These are phyloP conservation scores for Corydoras maculifer DNA, from an alignment of 2,113 vertebrate species.

Conservation along the genomic window DNA sequence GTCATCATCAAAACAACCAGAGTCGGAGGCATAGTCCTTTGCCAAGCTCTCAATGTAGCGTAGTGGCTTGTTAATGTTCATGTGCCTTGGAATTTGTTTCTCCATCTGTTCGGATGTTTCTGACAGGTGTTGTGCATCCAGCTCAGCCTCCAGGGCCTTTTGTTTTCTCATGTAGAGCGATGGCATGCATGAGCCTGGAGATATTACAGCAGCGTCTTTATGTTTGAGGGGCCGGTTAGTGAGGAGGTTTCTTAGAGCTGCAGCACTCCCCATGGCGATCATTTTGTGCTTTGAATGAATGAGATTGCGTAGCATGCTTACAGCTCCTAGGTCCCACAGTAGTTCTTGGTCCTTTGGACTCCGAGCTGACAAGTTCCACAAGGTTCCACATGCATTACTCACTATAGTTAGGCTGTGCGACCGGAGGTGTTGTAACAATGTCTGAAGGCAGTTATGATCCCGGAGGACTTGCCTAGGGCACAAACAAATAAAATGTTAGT, in stretches of 20 bases:
- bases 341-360: conserved; percentile 90
- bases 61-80: conserved; percentile 71
- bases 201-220: conserved; percentile 78
- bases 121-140: conserved; percentile 83
- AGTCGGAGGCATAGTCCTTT: conserved; percentile 93
- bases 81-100: conserved; percentile 77
- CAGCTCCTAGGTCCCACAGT: conserved; percentile 91
- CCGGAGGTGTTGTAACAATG: conserved; percentile 88
- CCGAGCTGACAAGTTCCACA: conserved; percentile 94
- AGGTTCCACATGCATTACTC: conserved; percentile 95
- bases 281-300: conserved; percentile 99
- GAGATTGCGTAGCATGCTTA: conserved; percentile 95
- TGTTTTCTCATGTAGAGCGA: conserved; percentile 94
- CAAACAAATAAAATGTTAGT: conserved; percentile 19
- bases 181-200: conserved; percentile 86
- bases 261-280: conserved; percentile 97
- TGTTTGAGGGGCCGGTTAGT: conserved; percentile 87
- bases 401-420: conserved; percentile 98
- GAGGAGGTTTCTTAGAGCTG: conserved; percentile 89
- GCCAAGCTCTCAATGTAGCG: conserved; percentile 86
- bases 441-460: conserved; percentile 95
- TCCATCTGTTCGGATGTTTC: conserved; percentile 88
- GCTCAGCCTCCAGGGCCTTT: conserved; percentile 88
- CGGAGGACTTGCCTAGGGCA: conserved; percentile 79
- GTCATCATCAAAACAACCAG: conserved; percentile 91